Conservation (phyloP, 2,888 invertebrate species). For the Caenorhabditis sp. region DNA sequence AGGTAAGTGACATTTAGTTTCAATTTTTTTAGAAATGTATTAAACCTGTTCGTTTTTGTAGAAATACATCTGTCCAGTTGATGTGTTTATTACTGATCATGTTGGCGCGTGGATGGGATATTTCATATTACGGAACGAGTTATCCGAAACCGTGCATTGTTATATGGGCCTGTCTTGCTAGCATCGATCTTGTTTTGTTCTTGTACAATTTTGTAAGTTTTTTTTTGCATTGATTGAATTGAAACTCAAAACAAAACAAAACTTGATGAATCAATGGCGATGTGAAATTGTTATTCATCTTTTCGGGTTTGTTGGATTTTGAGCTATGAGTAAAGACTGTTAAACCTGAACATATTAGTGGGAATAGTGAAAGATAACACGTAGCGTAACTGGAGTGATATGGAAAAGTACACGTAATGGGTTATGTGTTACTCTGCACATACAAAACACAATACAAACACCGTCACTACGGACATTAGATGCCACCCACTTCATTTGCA, state of each 20-base stretch:
- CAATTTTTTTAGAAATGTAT: slow-evolving; percentile 53
- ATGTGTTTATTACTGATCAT: slow-evolving; percentile 90
- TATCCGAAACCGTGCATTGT: slow-evolving; percentile 77
- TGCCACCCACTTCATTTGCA: too few relatives aligned
- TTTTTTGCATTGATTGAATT: background rate
- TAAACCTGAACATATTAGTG: too few relatives aligned
- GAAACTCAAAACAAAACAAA: too few relatives aligned
- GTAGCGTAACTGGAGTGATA: too few relatives aligned
- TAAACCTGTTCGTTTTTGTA: slow-evolving; percentile 3
- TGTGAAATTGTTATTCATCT: background rate
- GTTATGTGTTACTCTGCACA: too few relatives aligned
- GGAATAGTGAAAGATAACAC: too few relatives aligned
- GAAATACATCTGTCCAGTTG: slow-evolving; percentile 75
- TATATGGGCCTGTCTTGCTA: slow-evolving; percentile 89
- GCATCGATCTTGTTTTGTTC: slow-evolving; percentile 88
- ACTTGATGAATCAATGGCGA: too few relatives aligned
- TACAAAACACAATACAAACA: too few relatives aligned
- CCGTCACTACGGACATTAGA: too few relatives aligned
- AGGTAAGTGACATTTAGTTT: slow-evolving; percentile 76
- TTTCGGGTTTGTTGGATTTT: too few relatives aligned
- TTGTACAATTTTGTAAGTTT: slow-evolving; percentile 91
- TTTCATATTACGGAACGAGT: slow-evolving; percentile 71
- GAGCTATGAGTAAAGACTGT: too few relatives aligned
- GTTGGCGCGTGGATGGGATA: slow-evolving; percentile 95
- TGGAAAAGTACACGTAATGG: too few relatives aligned